phyloP scores from a whole-genome alignment of 2,888 invertebrate species.

The Monochamus alternatus region DNA sequence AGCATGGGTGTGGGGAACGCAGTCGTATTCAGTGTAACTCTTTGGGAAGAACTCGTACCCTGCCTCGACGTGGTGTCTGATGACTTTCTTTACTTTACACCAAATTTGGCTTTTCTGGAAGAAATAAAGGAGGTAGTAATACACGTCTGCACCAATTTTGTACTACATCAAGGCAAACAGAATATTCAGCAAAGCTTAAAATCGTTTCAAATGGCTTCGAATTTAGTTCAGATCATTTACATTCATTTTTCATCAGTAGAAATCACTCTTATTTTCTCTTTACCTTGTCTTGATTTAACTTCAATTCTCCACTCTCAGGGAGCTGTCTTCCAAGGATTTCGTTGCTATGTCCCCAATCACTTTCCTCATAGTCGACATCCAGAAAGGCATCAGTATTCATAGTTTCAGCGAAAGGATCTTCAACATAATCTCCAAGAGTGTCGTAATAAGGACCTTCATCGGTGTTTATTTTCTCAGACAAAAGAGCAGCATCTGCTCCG shows the following conservation, averaged over 20 bases:
- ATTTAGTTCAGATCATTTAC: no score
- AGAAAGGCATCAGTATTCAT: not conserved
- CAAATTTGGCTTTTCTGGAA: slow-evolving; percentile 55
- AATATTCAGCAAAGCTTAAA: no score
- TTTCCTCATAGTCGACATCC: slow-evolving; percentile 7
- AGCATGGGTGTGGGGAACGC: slow-evolving; percentile 42
- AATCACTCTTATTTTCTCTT: not conserved
- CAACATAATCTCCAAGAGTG: not conserved
- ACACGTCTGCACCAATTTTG: not conserved
- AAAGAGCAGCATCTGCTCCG: slow-evolving; percentile 10
- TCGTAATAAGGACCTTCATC: slow-evolving; percentile 19
- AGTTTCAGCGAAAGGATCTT: not conserved
- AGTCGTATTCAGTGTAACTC: slow-evolving; percentile 56
- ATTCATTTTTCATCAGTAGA: no score
- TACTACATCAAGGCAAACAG: no score
- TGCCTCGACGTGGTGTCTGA: slow-evolving; percentile 51
- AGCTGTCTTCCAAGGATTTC: slow-evolving; percentile 14
- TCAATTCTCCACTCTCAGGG: slow-evolving; percentile 22
- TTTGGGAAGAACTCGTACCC: slow-evolving; percentile 59
- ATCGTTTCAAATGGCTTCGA: no score
- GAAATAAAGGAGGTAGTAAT: slow-evolving; percentile 15
- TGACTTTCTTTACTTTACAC: slow-evolving; percentile 52
- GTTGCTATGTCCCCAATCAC: slow-evolving; percentile 2
- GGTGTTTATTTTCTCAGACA: not conserved
- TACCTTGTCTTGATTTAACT: slow-evolving; percentile 20